Percentiles rank a stretch among this genome's conserved stretches.
phyloP scores from a whole-genome alignment of 2,797 vertebrate species.

The Capromys pilorides region DNA sequence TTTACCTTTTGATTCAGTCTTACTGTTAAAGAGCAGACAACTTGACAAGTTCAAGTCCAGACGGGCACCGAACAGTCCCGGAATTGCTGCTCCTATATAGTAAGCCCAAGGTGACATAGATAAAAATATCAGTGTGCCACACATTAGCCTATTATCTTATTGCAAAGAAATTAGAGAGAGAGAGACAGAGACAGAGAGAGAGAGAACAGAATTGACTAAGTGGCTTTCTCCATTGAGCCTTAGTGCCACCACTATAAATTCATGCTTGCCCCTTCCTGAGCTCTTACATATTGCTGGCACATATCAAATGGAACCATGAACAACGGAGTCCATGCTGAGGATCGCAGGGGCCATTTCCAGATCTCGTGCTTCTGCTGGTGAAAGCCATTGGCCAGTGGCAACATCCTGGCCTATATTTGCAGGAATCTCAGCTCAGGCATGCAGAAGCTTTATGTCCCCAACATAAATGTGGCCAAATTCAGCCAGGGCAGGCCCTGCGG shows the following conservation, averaged over 20 bases:
- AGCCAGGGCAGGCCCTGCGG: background rate
- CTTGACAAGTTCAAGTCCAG: background rate
- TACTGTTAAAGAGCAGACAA: background rate
- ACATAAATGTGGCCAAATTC: background rate
- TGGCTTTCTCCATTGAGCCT: background rate
- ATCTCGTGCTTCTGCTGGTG: background rate
- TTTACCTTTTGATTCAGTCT: background rate
- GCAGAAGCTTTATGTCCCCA: no score
- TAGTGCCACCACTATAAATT: background rate
- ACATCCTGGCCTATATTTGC: background rate
- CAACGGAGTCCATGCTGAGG: background rate
- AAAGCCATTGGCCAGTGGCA: accelerated
- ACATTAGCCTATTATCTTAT: background rate
- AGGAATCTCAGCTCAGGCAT: background rate
- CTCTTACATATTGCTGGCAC: background rate
- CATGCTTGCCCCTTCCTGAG: background rate
- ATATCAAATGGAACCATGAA: background rate
- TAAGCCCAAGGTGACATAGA: background rate
- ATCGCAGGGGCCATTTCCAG: background rate
- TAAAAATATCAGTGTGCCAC: background rate
- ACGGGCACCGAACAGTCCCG: background rate
- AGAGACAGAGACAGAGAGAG: background rate
- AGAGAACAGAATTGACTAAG: background rate
- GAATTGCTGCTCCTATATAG: background rate
- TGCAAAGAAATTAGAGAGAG: background rate